These are phyloP conservation scores for Drosophila fungiperda DNA, from an alignment of 2,888 invertebrate genomes.

Conservation along the genomic window DNA sequence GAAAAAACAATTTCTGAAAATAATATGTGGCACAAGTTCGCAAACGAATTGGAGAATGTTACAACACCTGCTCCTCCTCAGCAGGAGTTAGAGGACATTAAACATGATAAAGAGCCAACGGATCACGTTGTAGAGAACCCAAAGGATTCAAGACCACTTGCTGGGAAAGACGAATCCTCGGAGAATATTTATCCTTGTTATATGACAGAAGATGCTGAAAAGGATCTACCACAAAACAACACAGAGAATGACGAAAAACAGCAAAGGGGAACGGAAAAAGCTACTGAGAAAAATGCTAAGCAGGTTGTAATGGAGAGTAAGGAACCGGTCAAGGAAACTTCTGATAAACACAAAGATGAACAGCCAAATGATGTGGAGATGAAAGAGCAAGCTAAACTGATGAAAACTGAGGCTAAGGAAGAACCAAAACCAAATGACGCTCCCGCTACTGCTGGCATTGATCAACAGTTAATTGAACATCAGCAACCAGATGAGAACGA, in stretches of 20 bases:
- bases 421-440: neutral
- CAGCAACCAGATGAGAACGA: neutral
- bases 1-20: neutral
- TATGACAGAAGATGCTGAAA: neutral
- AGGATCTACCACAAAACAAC: neutral
- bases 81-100: neutral
- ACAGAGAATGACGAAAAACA: neutral
- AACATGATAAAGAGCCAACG: neutral
- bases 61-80: neutral
- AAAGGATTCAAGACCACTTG: neutral
- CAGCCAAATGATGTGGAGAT: neutral
- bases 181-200: neutral
- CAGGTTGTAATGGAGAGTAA: neutral
- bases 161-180: neutral
- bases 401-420: neutral
- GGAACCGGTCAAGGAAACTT: neutral
- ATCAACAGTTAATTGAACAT: neutral
- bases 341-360: neutral
- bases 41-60: neutral
- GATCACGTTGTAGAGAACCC: neutral
- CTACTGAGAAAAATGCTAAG: neutral
- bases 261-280: neutral
- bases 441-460: neutral
- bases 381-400: neutral
- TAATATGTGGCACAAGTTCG: neutral